Evolutionary conservation across 2,888 invertebrate genomes (phyloP).

Genomic region (Ferrisia virgata): DNA sequence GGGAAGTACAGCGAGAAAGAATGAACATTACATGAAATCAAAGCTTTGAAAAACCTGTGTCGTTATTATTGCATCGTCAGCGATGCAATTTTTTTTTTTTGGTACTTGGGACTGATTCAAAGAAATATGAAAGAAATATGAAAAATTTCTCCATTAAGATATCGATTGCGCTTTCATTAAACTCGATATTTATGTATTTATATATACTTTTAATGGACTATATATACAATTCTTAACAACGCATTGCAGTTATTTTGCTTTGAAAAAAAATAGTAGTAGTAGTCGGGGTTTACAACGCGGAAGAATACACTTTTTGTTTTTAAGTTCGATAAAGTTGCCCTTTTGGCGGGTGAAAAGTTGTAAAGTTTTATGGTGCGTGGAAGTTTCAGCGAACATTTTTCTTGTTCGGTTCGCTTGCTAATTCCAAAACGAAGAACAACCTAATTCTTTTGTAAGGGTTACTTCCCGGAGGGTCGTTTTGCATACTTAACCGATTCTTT

Average conservation of each 20-base stretch:
- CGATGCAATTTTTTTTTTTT: neutral
- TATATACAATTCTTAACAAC: neutral
- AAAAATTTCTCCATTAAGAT: neutral
- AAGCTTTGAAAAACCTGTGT: neutral
- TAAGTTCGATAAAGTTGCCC: constrained; percentile 33
- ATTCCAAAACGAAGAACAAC: constrained; percentile 17
- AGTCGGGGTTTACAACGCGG: constrained; percentile 25
- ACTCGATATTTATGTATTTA: constrained; percentile 23
- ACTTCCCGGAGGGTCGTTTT: constrained; percentile 27
- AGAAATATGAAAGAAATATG: neutral
- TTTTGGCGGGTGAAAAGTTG: constrained; percentile 32
- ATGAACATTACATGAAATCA: neutral
- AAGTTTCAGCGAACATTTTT: constrained; percentile 28
- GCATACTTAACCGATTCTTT: constrained; percentile 30
- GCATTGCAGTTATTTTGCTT: constrained; percentile 9
- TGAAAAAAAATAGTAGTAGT: neutral
- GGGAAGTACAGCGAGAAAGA: neutral
- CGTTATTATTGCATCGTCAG: neutral
- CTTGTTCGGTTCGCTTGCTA: constrained; percentile 31
- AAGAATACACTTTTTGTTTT: constrained; percentile 33
- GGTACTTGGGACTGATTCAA: neutral
- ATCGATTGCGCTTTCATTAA: neutral
- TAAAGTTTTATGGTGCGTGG: constrained; percentile 33
- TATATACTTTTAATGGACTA: constrained; percentile 21
- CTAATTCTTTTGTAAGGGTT: constrained; percentile 28